phyloP scores from a whole-genome alignment of 1,140 invertebrate species.

The Drosophila lowei region DNA sequence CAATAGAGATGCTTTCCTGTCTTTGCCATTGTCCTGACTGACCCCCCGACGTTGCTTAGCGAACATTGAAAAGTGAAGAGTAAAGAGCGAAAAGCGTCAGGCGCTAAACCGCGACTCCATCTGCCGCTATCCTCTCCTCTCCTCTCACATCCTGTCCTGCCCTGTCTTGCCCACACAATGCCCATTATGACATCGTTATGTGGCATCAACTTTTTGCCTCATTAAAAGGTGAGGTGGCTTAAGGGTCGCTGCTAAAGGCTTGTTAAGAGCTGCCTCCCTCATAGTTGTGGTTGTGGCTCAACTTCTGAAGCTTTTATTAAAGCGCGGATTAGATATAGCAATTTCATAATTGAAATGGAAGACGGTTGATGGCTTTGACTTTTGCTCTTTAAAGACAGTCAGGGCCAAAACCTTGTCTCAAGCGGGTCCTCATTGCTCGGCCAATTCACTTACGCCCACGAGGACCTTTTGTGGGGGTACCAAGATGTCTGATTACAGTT shows the following conservation, averaged over 20 bases:
- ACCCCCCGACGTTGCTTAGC: no score
- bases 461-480: background rate
- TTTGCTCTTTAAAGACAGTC: constrained; percentile 5
- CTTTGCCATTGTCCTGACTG: constrained; percentile 16
- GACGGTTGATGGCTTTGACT: constrained; percentile 7
- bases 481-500: constrained; percentile 21
- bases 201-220: constrained; percentile 52
- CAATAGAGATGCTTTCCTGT: constrained; percentile 44
- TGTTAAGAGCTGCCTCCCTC: constrained; percentile 3
- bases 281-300: constrained; percentile 5
- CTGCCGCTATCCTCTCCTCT: no score
- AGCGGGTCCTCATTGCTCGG: constrained; percentile 1
- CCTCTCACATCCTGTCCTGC: background rate
- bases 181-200: constrained; percentile 56
- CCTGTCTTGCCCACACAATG: constrained; percentile 25
- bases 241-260: constrained; percentile 5
- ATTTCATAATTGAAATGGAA: constrained; percentile 42
- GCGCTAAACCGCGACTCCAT: constrained; percentile 36
- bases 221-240: constrained; percentile 51
- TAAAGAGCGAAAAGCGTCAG: constrained; percentile 9
- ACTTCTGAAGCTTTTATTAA: constrained; percentile 28
- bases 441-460: constrained; percentile 13
- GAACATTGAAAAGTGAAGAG: no score
- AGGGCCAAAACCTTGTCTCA: constrained; percentile 15
- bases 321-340: constrained; percentile 21